Base-by-base conservation (phyloP, 1,140 invertebrate species). In the Euura saliciscinereae region DNA sequence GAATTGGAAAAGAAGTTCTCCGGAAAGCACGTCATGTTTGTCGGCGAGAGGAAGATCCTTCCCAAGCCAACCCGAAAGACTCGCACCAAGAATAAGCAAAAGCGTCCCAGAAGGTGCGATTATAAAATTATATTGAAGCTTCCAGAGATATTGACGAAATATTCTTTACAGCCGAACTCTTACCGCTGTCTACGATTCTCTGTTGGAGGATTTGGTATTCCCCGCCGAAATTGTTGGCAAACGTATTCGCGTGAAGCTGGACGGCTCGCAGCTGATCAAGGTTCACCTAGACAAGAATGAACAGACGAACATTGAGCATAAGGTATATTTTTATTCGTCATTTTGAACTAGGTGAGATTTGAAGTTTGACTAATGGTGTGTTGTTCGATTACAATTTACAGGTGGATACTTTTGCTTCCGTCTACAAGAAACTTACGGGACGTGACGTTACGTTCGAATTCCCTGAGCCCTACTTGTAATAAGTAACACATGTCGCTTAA, bases 1-100 rank as follows among this genome's bases (percentile, higher is more conserved):
- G 99, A 99, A 87, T 87, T 99, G 78, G 99, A 99, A 86, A 99
- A 99, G 92, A 99, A 99, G 86, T 99, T 99, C 89, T 98, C 96
- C 83, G 98, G 98, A 46, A 99, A 98, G 85, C 97, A 99, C 89
- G 98, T 99, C 43, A 97, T 99, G 72, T 98, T 99, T 84, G 93
- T 99, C 88, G 98, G 98, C 65, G 95, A 99, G 89, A 92, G 98
- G 79, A 97, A 98, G 85, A 99, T 99, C 86, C 90, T 99, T 72
- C 97, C 97, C 65, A 99, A 99, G 88, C 98, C 98, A 46, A 98
- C 96, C 65, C 91, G 98, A 78, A 99, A 99, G 89, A 96, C 95
- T 1, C 95, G 96, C 76, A 95, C 93, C 69, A 96, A 96, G 79
- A 94, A 94, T 82, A 99, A 99, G 91, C 98, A 99, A 86, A 99